Conservation (phyloP, 1,140 invertebrate genomes). For the Drosophila gunungcola region DNA sequence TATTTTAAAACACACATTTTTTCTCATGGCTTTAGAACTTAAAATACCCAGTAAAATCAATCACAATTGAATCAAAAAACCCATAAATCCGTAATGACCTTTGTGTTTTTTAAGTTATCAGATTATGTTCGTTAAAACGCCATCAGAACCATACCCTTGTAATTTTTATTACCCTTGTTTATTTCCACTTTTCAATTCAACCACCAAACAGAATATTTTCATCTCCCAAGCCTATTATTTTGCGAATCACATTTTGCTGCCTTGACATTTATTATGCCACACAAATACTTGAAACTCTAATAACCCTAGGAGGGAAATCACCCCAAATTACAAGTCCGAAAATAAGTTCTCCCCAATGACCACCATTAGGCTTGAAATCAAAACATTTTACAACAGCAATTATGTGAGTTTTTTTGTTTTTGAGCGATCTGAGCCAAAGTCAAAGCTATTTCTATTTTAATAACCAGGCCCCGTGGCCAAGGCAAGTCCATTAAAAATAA, state of each 20-base stretch:
- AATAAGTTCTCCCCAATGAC: constrained; percentile 28
- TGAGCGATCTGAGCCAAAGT: constrained; percentile 25
- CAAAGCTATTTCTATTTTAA: constrained; percentile 49
- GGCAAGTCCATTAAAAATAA: constrained; percentile 46
- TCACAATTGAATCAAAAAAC: background rate
- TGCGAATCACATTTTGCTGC: constrained; percentile 3
- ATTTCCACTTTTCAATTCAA: constrained; percentile 7
- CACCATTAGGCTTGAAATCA: constrained; percentile 35
- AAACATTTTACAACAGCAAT: constrained; percentile 41
- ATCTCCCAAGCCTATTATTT: constrained; percentile 12
- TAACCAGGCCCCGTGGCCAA: constrained; percentile 24
- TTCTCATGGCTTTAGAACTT: too few species aligned
- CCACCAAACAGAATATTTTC: constrained; percentile 15
- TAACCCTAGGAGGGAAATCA: constrained; percentile 17
- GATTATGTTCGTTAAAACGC: background rate
- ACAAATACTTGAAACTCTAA: constrained; percentile 33
- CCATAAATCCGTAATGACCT: background rate
- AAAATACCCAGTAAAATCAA: background rate
- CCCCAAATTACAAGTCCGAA: constrained; percentile 31
- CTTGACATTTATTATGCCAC: constrained; percentile 35
- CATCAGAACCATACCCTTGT: background rate
- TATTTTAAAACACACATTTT: too few species aligned
- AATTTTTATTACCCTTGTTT: constrained; percentile 8
- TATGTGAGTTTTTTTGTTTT: constrained; percentile 20
- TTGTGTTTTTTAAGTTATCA: constrained; percentile 1